Conservation (phyloP, 1,140 invertebrate species). For the Helicoverpa zea region DNA sequence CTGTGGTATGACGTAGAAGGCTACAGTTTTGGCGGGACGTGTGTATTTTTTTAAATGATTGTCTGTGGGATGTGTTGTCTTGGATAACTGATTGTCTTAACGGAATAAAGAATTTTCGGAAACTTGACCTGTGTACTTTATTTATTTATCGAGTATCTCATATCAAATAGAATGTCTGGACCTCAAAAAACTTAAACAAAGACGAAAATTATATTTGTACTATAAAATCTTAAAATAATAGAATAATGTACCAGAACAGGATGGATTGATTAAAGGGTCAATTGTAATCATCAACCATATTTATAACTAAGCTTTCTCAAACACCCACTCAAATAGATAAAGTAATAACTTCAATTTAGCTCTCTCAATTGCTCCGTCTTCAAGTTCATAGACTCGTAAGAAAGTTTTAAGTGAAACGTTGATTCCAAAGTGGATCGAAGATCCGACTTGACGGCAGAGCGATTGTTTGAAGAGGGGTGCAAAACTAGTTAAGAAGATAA, state of each 20-base stretch:
- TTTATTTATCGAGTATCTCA: too few species aligned
- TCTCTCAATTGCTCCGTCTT: not conserved
- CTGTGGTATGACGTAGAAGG: slow-evolving; percentile 17
- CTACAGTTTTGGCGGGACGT: slow-evolving; percentile 20
- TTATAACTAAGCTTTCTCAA: not conserved
- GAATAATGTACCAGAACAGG: too few species aligned
- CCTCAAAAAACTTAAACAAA: too few species aligned
- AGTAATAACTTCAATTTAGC: not conserved
- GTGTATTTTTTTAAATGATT: slow-evolving; percentile 6
- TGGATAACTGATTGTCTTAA: slow-evolving; percentile 8
- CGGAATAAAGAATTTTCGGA: not conserved
- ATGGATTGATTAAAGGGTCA: too few species aligned
- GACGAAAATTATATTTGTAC: too few species aligned
- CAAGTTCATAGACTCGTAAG: slow-evolving; percentile 3
- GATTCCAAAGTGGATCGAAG: slow-evolving; percentile 56
- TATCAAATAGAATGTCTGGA: too few species aligned
- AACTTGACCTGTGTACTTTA: not conserved
- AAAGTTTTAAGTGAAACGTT: slow-evolving; percentile 63
- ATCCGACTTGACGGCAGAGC: slow-evolving; percentile 49
- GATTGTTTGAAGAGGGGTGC: slow-evolving; percentile 34
- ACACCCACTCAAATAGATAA: not conserved
- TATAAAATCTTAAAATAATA: too few species aligned
- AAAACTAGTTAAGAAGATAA: slow-evolving; percentile 41
- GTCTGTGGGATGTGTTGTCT: not conserved
- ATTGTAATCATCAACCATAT: too few species aligned